Evolutionary conservation across 2,113 vertebrate genomes (phyloP), one percentile per base, ranked within the genome.

Genomic region (Hippolais icterina): DNA sequence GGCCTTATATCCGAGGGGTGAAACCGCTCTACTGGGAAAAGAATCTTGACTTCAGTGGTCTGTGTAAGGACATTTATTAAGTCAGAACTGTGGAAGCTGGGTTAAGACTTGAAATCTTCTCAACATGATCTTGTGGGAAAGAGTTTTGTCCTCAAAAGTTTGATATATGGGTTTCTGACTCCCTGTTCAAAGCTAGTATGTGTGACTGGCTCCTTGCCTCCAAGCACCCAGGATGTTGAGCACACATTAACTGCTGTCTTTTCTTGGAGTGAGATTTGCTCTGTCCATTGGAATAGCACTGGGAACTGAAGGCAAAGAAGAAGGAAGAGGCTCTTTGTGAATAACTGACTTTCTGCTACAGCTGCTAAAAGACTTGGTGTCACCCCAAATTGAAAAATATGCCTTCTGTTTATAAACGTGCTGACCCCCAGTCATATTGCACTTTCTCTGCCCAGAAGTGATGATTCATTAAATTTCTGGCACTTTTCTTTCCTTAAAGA

Each of bases 1-100:
- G 92, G 92, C 94, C 96, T 96, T 91, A 42, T 83, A 90, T 70
- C 63, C 65, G 31, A 89, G 57, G 79, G 96, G 80, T 89, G 72
- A 96, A 92, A 76, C 35, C 50, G 71, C 44, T 91, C 83, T 79
- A 44, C 92, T 82, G 83, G 72, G 86, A 96, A 94, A 95, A 87
- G 83, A 50, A 27, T 63, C 82, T 92, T 78, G 59, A 39, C 22
- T 95, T 22, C 54, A 94, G 50, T 44, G 33, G 10, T 70, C 81
- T 83, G 33, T 52, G 24, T 63, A 80, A 90, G 82, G 50, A 70
- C 65, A 83, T 85, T 72, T 92, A 35, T 70, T 74, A 83, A 94
- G 8, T 35, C 15, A 10, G 79, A 90, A 66, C 47, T 64, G 72
- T 56, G 64, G 33, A 79, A 93, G 66, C 68, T 94, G 68, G 8